Base-by-base conservation (phyloP, 1,140 invertebrate genomes). In the Drosophila orosa region DNA sequence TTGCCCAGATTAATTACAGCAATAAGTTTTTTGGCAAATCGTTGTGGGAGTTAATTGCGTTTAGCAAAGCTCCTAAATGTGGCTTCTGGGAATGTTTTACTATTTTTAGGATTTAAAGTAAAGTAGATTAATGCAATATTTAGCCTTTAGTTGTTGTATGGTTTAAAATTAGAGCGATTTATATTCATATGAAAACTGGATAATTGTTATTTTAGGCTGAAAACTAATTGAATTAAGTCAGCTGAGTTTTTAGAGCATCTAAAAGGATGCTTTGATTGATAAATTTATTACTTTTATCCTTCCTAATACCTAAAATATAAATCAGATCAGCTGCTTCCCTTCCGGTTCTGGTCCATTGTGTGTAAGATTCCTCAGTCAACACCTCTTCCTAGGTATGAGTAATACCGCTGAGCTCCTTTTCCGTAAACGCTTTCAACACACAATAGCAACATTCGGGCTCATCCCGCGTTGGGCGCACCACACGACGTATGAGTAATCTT, bases 401-500 rank as follows among this genome's bases (percentile, higher is more conserved):
- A 79, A 79, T 79, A 57, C 31, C 39, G 24, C 24, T 29, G 67
- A 37, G 19, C 31, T 47, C 25, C 40, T 33, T 48, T 69, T 71
- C 67, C 67, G 48, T 17, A 33, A 39, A 33, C 24, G 27, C 50
- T 54, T 58, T 80, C 50, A 52, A 54, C 25, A 61, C 31, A 24
- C 24, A 35, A 17, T 5, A 29, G 19, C 33, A 15, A 3, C 48
- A 52, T 13, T 19, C 29, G 12, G 17, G 42, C 27, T 40, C 13
- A 33, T 40, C n/a, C 54, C 22, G 9, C 12, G n/a, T 27, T 60
- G 24, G 45, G 33, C 13, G 24, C 55, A 59, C 45, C 76, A 74
- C 66, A 45, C 55, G 67, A 22, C 48, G 74, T 57, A 82, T 82
- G 79, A 82, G 79, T 78, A 82, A 82, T 79, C 33, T 63, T 42